A percentile compares a stretch with the other conserved stretches of the same genome.
Evolutionary conservation across 1,140 invertebrate genomes (phyloP).

Genomic region (Leptinotarsa lineolata): DNA sequence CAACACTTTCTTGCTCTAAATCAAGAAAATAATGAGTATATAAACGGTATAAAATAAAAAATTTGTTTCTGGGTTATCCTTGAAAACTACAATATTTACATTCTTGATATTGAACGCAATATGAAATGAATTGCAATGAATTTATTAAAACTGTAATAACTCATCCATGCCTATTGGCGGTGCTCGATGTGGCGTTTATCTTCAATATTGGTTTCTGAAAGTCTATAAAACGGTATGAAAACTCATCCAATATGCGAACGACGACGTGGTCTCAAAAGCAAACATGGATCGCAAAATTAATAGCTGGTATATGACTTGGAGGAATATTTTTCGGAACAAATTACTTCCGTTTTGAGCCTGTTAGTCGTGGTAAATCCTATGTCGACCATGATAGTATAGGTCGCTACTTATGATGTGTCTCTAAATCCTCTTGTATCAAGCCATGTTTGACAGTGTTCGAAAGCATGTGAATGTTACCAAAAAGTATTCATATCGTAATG

Average conservation of each 20-base stretch:
- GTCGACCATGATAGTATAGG: too few species aligned
- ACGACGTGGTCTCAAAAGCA: slow-evolving; percentile 18
- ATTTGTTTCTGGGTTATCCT: accelerated
- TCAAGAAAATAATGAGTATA: too few species aligned
- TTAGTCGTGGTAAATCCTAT: too few species aligned
- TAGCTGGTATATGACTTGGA: slow-evolving; percentile 22
- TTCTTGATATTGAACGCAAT: not conserved
- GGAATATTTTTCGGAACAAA: slow-evolving; percentile 11
- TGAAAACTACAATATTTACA: not conserved
- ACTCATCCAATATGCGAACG: slow-evolving; percentile 26
- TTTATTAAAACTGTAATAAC: not conserved
- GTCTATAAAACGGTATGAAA: slow-evolving; percentile 24
- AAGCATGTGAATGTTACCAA: too few species aligned
- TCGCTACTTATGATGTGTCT: too few species aligned
- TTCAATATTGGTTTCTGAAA: slow-evolving; percentile 18
- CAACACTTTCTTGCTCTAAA: too few species aligned
- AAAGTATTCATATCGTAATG: too few species aligned
- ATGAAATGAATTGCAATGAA: not conserved
- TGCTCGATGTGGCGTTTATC: slow-evolving; percentile 2
- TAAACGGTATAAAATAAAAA: too few species aligned
- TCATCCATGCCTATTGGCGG: not conserved
- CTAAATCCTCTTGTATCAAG: too few species aligned
- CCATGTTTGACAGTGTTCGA: too few species aligned
- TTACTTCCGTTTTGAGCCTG: not conserved
- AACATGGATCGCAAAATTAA: slow-evolving; percentile 25